Conservation (phyloP, 2,797 vertebrate species). For the Pelodytes ibericus region DNA sequence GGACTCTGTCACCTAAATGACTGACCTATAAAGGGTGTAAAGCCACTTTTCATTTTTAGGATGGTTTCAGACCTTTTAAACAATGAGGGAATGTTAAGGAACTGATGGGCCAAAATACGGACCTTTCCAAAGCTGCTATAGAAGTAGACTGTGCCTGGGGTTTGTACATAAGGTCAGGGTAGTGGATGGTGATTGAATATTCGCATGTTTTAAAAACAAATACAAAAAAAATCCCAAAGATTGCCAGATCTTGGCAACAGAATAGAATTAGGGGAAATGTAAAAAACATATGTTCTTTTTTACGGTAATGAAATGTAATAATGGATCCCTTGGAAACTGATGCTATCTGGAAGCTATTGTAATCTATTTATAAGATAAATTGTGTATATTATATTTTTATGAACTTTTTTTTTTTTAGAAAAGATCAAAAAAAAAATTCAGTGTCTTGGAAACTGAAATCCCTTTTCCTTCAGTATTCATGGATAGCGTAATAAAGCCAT, state of each 20-base stretch:
- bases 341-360: background rate
- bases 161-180: slow-evolving; percentile 13
- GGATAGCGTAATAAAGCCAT: too few relatives aligned
- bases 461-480: slow-evolving; percentile 33
- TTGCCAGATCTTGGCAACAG: background rate
- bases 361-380: slow-evolving; percentile 47
- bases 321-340: background rate
- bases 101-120: too few relatives aligned
- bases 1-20: too few relatives aligned
- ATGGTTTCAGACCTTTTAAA: too few relatives aligned
- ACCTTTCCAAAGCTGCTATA: too few relatives aligned
- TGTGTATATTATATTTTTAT: slow-evolving; percentile 52
- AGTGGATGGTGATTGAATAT: background rate
- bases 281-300: background rate
- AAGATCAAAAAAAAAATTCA: background rate
- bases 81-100: too few relatives aligned
- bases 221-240: slow-evolving; percentile 4
- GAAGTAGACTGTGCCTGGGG: background rate
- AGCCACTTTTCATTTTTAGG: too few relatives aligned
- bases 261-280: background rate
- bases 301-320: background rate
- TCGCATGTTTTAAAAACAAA: slow-evolving; percentile 43
- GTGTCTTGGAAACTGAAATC: background rate
- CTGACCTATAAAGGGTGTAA: too few relatives aligned
- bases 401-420: slow-evolving; percentile 3